Evolutionary conservation across 1,140 invertebrate species (phyloP).

Genomic region (Cyrtorhinus lividipennis): DNA sequence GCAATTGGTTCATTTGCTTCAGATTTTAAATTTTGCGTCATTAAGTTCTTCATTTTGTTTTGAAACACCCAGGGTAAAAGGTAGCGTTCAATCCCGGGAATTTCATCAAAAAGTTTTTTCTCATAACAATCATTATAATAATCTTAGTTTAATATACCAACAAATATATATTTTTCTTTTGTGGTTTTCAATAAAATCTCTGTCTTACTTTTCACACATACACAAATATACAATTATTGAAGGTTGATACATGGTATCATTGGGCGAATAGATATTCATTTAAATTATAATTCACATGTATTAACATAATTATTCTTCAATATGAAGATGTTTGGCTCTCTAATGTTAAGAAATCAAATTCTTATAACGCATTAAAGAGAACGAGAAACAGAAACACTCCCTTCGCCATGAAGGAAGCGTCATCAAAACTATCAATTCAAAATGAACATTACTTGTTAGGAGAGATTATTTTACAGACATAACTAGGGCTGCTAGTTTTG

Average conservation of each 20-base stretch:
- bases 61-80: no score
- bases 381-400: slow-evolving; percentile 11
- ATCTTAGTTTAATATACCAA: not conserved
- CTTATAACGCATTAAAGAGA: slow-evolving; percentile 18
- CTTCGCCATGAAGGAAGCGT: not conserved
- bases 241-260: slow-evolving; percentile 22
- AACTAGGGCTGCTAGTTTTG: no score
- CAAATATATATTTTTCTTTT: not conserved
- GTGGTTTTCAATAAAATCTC: not conserved
- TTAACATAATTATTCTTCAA: slow-evolving; percentile 23
- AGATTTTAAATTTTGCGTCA: no score
- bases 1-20: no score
- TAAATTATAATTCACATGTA: slow-evolving; percentile 19
- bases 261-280: slow-evolving; percentile 14
- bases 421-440: no score
- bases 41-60: no score
- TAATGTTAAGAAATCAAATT: slow-evolving; percentile 11
- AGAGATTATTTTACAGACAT: no score
- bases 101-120: not conserved
- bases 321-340: slow-evolving; percentile 23
- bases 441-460: no score
- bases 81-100: no score
- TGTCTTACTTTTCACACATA: no score
- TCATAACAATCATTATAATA: not conserved
- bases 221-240: slow-evolving; percentile 14